These are phyloP conservation scores for Ornithoptera priamus DNA, from an alignment of 2,888 invertebrate species.

Conservation along the genomic window DNA sequence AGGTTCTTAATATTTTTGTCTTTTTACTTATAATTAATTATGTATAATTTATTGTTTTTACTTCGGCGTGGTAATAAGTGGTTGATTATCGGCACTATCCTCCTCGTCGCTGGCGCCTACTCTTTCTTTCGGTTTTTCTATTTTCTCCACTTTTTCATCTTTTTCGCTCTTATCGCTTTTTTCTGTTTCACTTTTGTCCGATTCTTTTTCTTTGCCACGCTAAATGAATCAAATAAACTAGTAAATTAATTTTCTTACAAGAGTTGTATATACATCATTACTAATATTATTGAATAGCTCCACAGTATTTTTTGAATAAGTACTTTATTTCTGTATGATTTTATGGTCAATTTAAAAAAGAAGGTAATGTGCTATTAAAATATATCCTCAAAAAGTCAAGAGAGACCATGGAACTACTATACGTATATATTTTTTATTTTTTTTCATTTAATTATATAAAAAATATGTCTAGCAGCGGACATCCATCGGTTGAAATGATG, in stretches of 20 bases:
- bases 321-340: too few relatives aligned
- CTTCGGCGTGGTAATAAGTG: constrained; percentile 67
- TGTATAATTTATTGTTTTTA: constrained; percentile 36
- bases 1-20: background rate
- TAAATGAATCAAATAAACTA: constrained; percentile 29
- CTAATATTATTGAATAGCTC: too few relatives aligned
- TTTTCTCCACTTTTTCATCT: constrained; percentile 59
- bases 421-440: too few relatives aligned
- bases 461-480: too few relatives aligned
- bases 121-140: constrained; percentile 62
- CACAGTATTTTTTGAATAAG: too few relatives aligned
- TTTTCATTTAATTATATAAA: too few relatives aligned
- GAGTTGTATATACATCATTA: background rate
- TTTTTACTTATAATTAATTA: background rate
- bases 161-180: constrained; percentile 70
- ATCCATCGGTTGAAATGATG: too few relatives aligned
- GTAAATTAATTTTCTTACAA: background rate
- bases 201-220: constrained; percentile 68
- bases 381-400: too few relatives aligned
- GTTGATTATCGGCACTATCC: constrained; percentile 75
- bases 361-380: too few relatives aligned
- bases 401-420: too few relatives aligned
- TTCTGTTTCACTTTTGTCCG: constrained; percentile 73
- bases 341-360: too few relatives aligned
- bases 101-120: constrained; percentile 67